These are phyloP conservation scores for Bufo gargarizans DNA, from an alignment of 2,113 vertebrate species.

Conservation along the genomic window DNA sequence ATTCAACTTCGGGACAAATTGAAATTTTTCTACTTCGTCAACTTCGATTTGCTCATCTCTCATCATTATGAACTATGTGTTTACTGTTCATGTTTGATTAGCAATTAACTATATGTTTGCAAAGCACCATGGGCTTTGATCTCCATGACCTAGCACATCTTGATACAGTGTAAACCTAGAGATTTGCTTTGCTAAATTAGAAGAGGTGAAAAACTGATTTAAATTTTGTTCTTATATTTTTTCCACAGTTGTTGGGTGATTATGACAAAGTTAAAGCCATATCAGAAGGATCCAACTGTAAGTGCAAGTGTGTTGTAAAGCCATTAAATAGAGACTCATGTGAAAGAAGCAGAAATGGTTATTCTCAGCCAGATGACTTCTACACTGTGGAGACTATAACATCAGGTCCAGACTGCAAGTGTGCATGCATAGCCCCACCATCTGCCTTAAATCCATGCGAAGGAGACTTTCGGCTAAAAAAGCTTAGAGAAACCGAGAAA, in stretches of 20 bases:
- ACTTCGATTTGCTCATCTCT: too few species aligned
- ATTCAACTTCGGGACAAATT: too few species aligned
- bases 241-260: conserved; percentile 90
- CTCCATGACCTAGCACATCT: too few species aligned
- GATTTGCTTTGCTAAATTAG: neutral
- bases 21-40: too few species aligned
- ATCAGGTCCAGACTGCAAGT: conserved; percentile 89
- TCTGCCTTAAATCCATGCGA: conserved; percentile 91
- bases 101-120: neutral
- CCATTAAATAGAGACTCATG: conserved; percentile 88
- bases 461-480: conserved; percentile 87
- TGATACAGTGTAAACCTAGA: too few species aligned
- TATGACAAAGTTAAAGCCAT: conserved; percentile 96
- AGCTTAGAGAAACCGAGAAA: conserved; percentile 81
- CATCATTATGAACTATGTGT: neutral
- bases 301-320: conserved; percentile 94
- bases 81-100: neutral
- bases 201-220: neutral
- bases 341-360: conserved; percentile 77
- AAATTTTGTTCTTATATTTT: neutral
- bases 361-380: conserved; percentile 77
- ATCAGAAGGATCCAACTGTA: conserved; percentile 92
- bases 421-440: conserved; percentile 89
- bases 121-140: neutral
- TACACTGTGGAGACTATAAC: conserved; percentile 94